These are phyloP conservation scores for Nysson spinosus DNA, from an alignment of 2,888 invertebrate species.

Conservation along the genomic window DNA sequence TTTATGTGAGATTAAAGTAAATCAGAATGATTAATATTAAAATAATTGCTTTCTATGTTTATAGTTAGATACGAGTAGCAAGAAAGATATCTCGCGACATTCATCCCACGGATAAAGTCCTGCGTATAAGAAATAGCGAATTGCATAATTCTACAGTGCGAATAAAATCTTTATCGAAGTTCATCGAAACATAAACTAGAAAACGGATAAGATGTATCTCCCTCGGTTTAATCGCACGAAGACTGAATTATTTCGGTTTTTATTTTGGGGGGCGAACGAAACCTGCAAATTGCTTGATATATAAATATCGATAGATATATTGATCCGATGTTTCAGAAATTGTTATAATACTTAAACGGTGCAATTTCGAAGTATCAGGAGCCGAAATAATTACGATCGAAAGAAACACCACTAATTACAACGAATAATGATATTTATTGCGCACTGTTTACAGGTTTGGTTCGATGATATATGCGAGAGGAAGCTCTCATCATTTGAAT, in stretches of 20 bases:
- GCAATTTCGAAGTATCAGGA: background rate
- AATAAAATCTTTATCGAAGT: constrained; percentile 5
- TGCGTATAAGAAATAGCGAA: constrained; percentile 21
- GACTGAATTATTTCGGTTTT: too few relatives aligned
- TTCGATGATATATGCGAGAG: constrained; percentile 39
- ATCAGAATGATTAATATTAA: too few relatives aligned
- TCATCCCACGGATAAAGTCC: background rate
- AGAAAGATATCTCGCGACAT: background rate
- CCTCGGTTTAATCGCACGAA: too few relatives aligned
- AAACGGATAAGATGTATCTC: too few relatives aligned
- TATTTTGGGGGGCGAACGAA: too few relatives aligned
- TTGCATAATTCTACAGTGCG: background rate
- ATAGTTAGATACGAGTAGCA: background rate
- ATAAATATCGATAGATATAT: too few relatives aligned
- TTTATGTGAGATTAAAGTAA: too few relatives aligned
- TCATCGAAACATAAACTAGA: background rate
- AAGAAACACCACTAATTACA: constrained; percentile 48
- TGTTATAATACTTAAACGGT: too few relatives aligned
- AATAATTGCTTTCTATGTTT: too few relatives aligned
- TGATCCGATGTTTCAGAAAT: too few relatives aligned
- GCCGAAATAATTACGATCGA: constrained; percentile 23
- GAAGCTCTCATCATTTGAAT: too few relatives aligned
- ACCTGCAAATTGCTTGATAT: too few relatives aligned
- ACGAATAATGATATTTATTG: constrained; percentile 45
- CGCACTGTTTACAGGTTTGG: constrained; percentile 49